Evolutionary conservation across 2,888 invertebrate genomes (phyloP).

Genomic region (Agonopterix heracliana): DNA sequence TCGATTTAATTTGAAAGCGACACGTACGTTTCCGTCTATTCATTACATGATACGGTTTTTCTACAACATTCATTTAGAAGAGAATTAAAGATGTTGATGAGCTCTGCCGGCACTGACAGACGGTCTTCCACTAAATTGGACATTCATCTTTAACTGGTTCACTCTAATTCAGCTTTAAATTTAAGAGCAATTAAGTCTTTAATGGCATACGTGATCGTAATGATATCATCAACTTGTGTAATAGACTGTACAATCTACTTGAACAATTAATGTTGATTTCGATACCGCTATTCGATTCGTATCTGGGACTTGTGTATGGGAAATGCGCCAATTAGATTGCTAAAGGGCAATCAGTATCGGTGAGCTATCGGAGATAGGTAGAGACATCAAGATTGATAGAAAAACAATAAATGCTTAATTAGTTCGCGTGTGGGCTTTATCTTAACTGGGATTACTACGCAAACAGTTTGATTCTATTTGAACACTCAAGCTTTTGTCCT

Average conservation of each 20-base stretch:
- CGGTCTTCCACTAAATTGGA: slow-evolving; percentile 9
- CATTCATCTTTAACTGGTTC: slow-evolving; percentile 2
- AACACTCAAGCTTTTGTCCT: too few relatives aligned
- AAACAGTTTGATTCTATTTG: too few relatives aligned
- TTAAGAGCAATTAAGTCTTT: background rate
- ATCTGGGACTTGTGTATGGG: slow-evolving; percentile 48
- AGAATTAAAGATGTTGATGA: slow-evolving; percentile 41
- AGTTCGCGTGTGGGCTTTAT: slow-evolving; percentile 25
- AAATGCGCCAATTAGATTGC: slow-evolving; percentile 54
- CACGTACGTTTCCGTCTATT: slow-evolving; percentile 13
- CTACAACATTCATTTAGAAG: slow-evolving; percentile 32
- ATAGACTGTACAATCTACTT: slow-evolving; percentile 36
- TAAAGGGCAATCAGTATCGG: slow-evolving; percentile 30
- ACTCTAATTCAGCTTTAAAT: slow-evolving; percentile 4
- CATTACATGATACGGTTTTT: slow-evolving; percentile 16
- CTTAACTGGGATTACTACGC: too few relatives aligned
- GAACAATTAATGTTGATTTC: slow-evolving; percentile 65
- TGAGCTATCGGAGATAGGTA: slow-evolving; percentile 17
- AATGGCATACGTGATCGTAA: background rate
- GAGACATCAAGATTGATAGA: slow-evolving; percentile 27
- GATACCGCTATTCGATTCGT: slow-evolving; percentile 59
- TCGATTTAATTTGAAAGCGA: slow-evolving; percentile 22
- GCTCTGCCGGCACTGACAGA: slow-evolving; percentile 1
- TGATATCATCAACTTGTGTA: background rate
- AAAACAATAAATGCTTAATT: slow-evolving; percentile 42